Evolutionary conservation across 2,797 vertebrate species (phyloP).

Genomic region (Sebastes trivittatus): DNA sequence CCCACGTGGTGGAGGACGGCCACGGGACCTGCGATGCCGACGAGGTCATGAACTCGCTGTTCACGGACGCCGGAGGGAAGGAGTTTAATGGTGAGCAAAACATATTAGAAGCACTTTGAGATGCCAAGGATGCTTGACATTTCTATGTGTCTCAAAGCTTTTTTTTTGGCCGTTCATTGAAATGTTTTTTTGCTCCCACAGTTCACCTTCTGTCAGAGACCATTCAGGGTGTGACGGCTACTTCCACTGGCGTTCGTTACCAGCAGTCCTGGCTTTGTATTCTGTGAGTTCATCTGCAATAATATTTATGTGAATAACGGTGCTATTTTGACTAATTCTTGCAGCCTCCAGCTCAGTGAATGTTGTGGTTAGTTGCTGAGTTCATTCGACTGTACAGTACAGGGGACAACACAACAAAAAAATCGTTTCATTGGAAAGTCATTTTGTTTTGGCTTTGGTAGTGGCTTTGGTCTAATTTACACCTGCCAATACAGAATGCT

Average conservation of each 20-base stretch:
- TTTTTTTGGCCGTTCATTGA: neutral
- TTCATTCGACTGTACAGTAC: neutral
- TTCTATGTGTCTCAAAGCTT: neutral
- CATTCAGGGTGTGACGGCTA: constrained; percentile 92
- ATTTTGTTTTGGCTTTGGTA: neutral
- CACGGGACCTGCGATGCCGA: constrained; percentile 83
- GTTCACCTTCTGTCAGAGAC: constrained; percentile 93
- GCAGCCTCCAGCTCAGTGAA: neutral
- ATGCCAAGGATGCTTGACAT: neutral
- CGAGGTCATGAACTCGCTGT: constrained; percentile 89
- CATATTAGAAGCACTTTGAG: neutral
- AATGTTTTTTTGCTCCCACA: constrained; percentile 54
- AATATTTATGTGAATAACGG: neutral
- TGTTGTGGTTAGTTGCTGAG: neutral
- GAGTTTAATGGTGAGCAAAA: constrained; percentile 84
- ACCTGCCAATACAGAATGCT: neutral
- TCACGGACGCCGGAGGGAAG: constrained; percentile 88
- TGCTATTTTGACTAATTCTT: neutral
- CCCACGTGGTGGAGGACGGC: constrained; percentile 82
- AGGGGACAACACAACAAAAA: neutral
- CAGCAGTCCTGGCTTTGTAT: constrained; percentile 97
- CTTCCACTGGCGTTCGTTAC: constrained; percentile 89
- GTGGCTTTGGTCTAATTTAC: neutral
- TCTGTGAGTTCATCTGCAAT: constrained; percentile 85
- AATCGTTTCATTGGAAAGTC: neutral